These are phyloP conservation scores for Laupala kohalensis DNA, from an alignment of 1,140 invertebrate genomes.

Conservation along the genomic window DNA sequence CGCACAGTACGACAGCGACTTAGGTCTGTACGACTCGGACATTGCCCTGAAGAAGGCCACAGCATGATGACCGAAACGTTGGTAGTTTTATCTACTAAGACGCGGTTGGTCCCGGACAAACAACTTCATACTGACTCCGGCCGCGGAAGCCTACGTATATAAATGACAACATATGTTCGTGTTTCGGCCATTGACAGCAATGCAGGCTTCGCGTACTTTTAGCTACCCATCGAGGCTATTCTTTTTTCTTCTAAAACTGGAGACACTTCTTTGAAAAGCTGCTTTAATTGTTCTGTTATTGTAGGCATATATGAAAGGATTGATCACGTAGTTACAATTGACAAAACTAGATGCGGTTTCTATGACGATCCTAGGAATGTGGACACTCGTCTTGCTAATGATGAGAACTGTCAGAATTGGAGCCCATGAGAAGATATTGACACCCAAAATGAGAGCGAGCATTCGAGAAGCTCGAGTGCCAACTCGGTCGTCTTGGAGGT, in stretches of 20 bases:
- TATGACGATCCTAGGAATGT: background rate
- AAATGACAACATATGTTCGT: no score
- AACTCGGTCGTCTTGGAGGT: background rate
- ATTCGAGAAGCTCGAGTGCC: background rate
- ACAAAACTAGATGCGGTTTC: background rate
- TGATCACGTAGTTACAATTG: background rate
- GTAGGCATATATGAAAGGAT: background rate
- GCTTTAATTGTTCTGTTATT: background rate
- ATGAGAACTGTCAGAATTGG: background rate
- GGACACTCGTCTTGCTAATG: background rate
- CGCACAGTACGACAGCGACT: no score
- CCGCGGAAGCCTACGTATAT: no score
- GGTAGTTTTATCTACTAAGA: no score
- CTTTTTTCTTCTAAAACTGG: background rate
- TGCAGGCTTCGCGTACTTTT: no score
- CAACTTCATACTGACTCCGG: no score
- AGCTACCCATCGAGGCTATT: no score
- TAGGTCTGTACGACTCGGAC: no score
- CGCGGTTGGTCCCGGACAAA: no score
- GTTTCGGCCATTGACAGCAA: no score
- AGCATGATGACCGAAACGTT: no score
- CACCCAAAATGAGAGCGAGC: background rate
- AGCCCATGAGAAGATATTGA: background rate
- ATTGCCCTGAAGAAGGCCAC: no score
- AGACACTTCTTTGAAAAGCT: background rate